A percentile compares a stretch with the other conserved stretches of the same genome.
Evolutionary conservation across 2,888 invertebrate species (phyloP).

Genomic region (Andrena praecox): DNA sequence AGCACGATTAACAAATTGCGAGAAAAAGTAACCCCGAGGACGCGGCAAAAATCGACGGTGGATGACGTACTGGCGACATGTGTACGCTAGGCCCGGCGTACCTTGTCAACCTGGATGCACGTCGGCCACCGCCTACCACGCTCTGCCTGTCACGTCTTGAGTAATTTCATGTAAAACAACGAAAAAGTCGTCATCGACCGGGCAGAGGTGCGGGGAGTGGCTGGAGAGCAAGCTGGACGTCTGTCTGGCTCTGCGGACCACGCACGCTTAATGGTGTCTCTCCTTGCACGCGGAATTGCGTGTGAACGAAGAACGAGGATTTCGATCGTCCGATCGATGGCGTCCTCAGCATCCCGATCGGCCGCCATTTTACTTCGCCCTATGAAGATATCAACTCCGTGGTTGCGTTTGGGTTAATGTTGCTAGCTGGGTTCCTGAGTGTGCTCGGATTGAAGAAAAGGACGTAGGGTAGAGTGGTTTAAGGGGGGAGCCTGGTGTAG

Average conservation of each 20-base stretch:
- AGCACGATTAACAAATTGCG: conserved; percentile 81
- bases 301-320: conserved; percentile 13
- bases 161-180: conserved; percentile 51
- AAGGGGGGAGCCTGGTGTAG: too few relatives aligned
- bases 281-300: conserved; percentile 5
- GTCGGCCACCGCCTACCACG: conserved; percentile 55
- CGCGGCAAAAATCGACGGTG: conserved; percentile 53
- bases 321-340: background rate
- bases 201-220: conserved; percentile 1
- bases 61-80: conserved; percentile 53
- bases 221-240: conserved; percentile 9
- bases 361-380: too few relatives aligned
- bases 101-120: conserved; percentile 47
- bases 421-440: too few relatives aligned
- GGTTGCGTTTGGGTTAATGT: too few relatives aligned
- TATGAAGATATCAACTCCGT: too few relatives aligned
- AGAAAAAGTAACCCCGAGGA: conserved; percentile 78
- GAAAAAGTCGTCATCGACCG: conserved; percentile 45
- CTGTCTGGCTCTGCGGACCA: conserved; percentile 25
- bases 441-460: too few relatives aligned
- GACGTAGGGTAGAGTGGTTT: too few relatives aligned
- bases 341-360: too few relatives aligned
- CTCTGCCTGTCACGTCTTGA: conserved; percentile 55
- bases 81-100: conserved; percentile 61
- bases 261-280: conserved; percentile 10